Percentiles rank a stretch among this genome's conserved stretches.
These are phyloP conservation scores for Pogonomyrmex barbatus DNA, from an alignment of 1,140 invertebrate genomes.

Conservation along the genomic window DNA sequence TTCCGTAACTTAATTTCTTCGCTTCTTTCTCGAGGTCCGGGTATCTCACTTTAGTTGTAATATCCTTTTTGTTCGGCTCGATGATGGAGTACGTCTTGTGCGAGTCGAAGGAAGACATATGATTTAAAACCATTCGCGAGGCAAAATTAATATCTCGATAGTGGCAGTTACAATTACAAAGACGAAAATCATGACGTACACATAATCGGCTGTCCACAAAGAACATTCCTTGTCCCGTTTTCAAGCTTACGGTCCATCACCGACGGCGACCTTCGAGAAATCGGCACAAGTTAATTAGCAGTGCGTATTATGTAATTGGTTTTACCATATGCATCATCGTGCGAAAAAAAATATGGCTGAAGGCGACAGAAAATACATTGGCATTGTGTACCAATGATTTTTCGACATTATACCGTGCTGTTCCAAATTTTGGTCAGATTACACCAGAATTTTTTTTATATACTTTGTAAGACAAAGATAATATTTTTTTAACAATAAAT, in stretches of 20 bases:
- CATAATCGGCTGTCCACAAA: conserved; percentile 32
- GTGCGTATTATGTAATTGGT: conserved; percentile 62
- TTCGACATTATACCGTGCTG: neutral
- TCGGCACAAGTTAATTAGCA: conserved; percentile 63
- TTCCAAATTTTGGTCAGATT: neutral
- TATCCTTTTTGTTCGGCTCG: conserved; percentile 25
- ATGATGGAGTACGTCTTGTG: conserved; percentile 34
- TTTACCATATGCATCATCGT: conserved; percentile 48
- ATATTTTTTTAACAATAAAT: neutral
- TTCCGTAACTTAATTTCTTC: conserved; percentile 31
- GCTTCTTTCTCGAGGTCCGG: conserved; percentile 10
- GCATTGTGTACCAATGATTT: conserved; percentile 26
- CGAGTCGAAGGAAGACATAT: conserved; percentile 41
- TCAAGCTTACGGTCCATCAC: conserved; percentile 16
- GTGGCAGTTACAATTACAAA: conserved; percentile 57
- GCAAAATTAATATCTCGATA: conserved; percentile 54
- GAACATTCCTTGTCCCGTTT: conserved; percentile 44
- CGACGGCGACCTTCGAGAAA: conserved; percentile 55
- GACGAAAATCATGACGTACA: conserved; percentile 33
- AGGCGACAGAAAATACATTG: conserved; percentile 24
- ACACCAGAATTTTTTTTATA: neutral
- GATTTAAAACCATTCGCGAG: conserved; percentile 52
- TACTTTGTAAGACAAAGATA: neutral
- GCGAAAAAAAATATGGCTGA: conserved; percentile 36
- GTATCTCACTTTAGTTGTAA: conserved; percentile 29